Percentiles rank a stretch among this genome's conserved stretches.
These are phyloP conservation scores for Natator depressus DNA, from an alignment of 2,113 vertebrate species.

Conservation along the genomic window DNA sequence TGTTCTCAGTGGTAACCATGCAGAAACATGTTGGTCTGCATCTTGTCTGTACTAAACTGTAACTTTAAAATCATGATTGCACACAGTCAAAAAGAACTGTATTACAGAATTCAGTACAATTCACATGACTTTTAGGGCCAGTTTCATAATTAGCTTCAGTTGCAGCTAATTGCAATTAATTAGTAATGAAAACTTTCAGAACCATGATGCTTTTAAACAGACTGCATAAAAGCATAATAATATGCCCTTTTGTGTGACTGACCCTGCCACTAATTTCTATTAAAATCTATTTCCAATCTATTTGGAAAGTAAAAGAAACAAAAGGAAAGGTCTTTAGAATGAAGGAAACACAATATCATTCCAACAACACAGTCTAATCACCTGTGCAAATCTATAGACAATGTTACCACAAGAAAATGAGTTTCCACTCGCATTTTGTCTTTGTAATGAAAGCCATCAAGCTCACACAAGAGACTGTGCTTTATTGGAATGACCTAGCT, in stretches of 20 bases:
- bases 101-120: fast-evolving
- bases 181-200: not conserved
- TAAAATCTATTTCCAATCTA: not conserved
- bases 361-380: not conserved
- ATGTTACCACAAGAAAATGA: not conserved
- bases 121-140: not conserved
- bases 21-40: not conserved
- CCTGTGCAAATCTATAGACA: not conserved
- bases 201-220: not conserved
- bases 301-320: not conserved
- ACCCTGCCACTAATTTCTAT: not conserved
- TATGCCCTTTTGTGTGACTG: not conserved
- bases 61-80: not conserved
- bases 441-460: not conserved
- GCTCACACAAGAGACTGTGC: not conserved
- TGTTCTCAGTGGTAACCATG: not conserved
- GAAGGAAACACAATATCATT: not conserved
- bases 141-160: not conserved
- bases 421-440: not conserved
- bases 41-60: not conserved
- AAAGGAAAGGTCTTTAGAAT: not conserved
- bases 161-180: not conserved
- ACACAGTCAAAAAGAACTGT: not conserved
- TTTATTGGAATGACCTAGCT: fast-evolving
- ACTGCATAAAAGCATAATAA: not conserved